A percentile compares a stretch with the other conserved stretches of the same genome.
Conservation (phyloP, 2,797 vertebrate species). For the Bradypus variegatus region DNA sequence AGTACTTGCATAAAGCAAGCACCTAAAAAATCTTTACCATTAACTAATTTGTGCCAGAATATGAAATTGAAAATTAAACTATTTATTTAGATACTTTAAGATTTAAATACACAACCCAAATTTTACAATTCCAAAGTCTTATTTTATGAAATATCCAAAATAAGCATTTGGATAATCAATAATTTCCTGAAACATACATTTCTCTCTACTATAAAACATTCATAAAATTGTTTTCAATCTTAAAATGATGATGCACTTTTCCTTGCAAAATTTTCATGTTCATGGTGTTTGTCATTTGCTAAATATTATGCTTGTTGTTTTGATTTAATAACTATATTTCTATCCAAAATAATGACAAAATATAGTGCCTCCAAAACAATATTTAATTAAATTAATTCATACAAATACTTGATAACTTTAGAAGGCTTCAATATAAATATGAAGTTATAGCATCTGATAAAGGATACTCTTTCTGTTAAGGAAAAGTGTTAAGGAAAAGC, state of each 20-base stretch:
- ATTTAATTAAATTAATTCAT: background rate
- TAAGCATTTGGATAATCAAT: background rate
- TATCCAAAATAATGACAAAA: background rate
- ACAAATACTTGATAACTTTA: background rate
- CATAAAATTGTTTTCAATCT: background rate
- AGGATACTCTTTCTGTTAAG: background rate
- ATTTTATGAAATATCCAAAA: background rate
- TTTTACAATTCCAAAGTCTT: background rate
- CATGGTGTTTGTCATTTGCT: background rate
- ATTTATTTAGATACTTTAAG: background rate
- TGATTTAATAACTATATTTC: background rate
- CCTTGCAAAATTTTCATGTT: background rate
- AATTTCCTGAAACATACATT: background rate
- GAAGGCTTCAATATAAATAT: background rate
- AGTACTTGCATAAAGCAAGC: background rate
- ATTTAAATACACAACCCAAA: background rate
- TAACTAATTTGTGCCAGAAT: background rate
- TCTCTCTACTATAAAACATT: background rate
- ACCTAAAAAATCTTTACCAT: background rate
- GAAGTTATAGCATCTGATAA: background rate
- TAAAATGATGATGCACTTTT: background rate
- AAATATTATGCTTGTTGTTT: background rate
- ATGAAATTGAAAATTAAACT: background rate
- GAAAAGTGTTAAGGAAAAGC: background rate
- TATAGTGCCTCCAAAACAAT: background rate